Base-by-base conservation (phyloP, 1,140 invertebrate genomes). In the Choristoneura fumiferana region DNA sequence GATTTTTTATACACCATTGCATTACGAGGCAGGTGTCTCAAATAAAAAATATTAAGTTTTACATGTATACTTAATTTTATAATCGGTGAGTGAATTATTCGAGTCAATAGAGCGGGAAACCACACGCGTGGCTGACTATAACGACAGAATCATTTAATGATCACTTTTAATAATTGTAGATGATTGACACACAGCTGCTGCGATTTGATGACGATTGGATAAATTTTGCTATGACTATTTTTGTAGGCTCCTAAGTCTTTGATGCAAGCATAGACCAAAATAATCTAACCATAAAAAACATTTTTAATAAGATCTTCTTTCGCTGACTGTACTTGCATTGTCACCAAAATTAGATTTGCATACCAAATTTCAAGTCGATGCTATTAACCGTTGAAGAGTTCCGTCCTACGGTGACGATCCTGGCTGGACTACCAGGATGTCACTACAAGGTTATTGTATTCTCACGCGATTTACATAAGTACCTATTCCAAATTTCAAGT, bases 151-250 rank as follows among this genome's bases (percentile, higher is more conserved):
- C 18, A 49, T 22, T 49, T 49, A 18, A 17, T 10, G 40, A 43
- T 17, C 8, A 43, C 15, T 0, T 43, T 18, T 8, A 29, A 6
- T 12, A 22, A 22, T 49, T 22, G 29, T 22, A 17, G 29, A 33
- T 49, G 43, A 49, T 49, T 49, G 43, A 49, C 43, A 49, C 18
- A 22, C 43, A 49, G 43, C 43, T 49, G 43, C 43, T 12, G 43
- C 22, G 43, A 49, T 49, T 49, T n/a, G n/a, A n/a, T n/a, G n/a
- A 10, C 12, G 17, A 10, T 45, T 49, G 18, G 10, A 33, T 17
- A 4, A 8, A 8, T 49, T 49, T 49, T 49, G 43, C 43, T 49
- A 49, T 49, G 0, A 49, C 4, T 13, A 10, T 49, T 49, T 29
- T 22, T n/a, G 22, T 8, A 49, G 43, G 43, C 43, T 12, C 8